Conservation (phyloP, 1,140 invertebrate genomes). For the Eumaeus atala region DNA sequence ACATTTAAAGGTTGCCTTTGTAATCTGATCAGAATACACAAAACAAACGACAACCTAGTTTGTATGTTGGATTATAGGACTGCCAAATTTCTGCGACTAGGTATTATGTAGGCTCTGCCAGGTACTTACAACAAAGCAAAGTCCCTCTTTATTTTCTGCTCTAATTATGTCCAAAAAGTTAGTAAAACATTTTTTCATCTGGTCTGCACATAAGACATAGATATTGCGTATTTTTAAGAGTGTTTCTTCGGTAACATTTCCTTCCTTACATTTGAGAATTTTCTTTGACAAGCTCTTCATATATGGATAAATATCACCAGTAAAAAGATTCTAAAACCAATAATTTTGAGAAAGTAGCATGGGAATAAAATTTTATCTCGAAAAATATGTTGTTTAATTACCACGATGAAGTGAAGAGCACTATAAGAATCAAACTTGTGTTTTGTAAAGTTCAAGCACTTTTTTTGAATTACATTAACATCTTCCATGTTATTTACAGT, state of each 20-base stretch:
- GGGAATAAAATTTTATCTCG: neutral
- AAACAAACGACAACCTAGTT: too few species aligned
- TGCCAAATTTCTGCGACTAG: too few species aligned
- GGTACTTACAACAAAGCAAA: conserved; percentile 38
- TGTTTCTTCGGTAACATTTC: conserved; percentile 21
- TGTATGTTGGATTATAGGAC: too few species aligned
- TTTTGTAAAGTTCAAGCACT: neutral
- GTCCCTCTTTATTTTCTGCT: conserved; percentile 34
- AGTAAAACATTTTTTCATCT: conserved; percentile 56
- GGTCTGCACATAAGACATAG: conserved; percentile 53
- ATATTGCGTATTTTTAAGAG: conserved; percentile 38
- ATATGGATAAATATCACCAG: conserved; percentile 40
- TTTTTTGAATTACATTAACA: neutral
- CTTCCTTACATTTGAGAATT: conserved; percentile 24
- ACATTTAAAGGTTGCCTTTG: too few species aligned
- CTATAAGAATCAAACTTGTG: conserved; percentile 13
- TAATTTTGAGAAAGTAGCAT: neutral
- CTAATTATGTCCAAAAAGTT: conserved; percentile 50
- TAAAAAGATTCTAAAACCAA: conserved; percentile 18
- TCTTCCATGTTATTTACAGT: neutral
- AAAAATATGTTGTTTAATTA: neutral
- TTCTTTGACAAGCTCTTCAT: conserved; percentile 36
- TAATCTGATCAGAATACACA: too few species aligned
- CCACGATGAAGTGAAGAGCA: conserved; percentile 19
- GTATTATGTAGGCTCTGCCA: too few species aligned